phyloP scores from a whole-genome alignment of 2,113 vertebrate genomes.

The Clinocottus analis region DNA sequence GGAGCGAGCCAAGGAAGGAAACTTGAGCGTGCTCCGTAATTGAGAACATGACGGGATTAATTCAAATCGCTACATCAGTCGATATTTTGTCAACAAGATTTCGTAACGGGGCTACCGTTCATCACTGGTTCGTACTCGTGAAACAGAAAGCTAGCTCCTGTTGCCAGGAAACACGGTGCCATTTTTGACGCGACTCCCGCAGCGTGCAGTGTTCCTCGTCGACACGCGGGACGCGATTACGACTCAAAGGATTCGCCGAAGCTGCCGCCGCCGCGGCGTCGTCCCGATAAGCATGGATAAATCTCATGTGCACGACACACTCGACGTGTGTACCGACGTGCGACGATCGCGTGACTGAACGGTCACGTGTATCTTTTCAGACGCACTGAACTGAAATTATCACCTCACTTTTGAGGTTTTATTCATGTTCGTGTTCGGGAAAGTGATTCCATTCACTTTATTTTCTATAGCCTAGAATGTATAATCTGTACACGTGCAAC shows the following conservation, averaged over 20 bases:
- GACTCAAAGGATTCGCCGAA: not conserved
- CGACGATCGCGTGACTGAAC: too few species aligned
- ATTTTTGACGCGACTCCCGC: not conserved
- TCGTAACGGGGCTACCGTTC: slow-evolving; percentile 31
- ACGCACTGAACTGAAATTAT: too few species aligned
- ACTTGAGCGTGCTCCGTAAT: slow-evolving; percentile 58
- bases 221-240: not conserved
- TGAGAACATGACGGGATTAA: slow-evolving; percentile 67
- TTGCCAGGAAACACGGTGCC: slow-evolving; percentile 11
- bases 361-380: too few species aligned
- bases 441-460: too few species aligned
- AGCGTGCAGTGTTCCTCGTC: not conserved
- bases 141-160: slow-evolving; percentile 9
- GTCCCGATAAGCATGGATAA: not conserved
- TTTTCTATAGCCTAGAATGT: too few species aligned
- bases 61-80: slow-evolving; percentile 56
- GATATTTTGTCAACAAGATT: slow-evolving; percentile 63
- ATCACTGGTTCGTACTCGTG: slow-evolving; percentile 16
- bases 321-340: too few species aligned
- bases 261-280: not conserved
- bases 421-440: too few species aligned
- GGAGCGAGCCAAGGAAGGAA: slow-evolving; percentile 55
- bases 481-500: too few species aligned
- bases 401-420: too few species aligned
- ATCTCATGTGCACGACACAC: too few species aligned